A percentile compares a stretch with the other conserved stretches of the same genome.
Conservation (phyloP, 1,140 invertebrate species). For the Sminthurides bifidus region DNA sequence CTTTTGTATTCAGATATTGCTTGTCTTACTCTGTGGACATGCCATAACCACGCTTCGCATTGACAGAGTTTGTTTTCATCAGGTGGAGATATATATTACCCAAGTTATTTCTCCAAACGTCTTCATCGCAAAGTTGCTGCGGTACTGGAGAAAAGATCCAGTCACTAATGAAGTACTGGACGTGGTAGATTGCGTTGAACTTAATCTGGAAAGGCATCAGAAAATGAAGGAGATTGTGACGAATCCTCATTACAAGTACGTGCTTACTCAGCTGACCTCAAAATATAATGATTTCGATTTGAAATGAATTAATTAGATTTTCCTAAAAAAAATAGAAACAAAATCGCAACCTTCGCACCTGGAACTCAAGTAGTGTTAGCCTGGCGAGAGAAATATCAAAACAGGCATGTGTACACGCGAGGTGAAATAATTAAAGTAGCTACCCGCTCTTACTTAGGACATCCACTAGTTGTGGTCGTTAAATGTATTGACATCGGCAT, state of each 20-base stretch:
- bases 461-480: not conserved
- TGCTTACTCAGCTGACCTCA: too few relatives aligned
- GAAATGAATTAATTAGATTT: not conserved
- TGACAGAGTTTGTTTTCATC: too few relatives aligned
- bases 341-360: not conserved
- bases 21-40: too few relatives aligned
- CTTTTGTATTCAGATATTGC: too few relatives aligned
- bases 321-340: not conserved
- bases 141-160: not conserved
- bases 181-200: not conserved
- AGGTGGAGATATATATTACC: not conserved
- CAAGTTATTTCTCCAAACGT: not conserved
- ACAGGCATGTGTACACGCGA: not conserved
- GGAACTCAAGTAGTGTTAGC: constrained; percentile 1
- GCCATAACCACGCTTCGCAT: too few relatives aligned
- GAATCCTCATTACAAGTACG: too few relatives aligned
- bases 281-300: too few relatives aligned
- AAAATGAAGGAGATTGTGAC: not conserved
- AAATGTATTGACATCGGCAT: not conserved
- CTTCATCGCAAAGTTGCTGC: not conserved
- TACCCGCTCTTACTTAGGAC: not conserved
- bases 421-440: not conserved
- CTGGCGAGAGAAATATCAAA: not conserved
- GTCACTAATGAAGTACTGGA: not conserved
- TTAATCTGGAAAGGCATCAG: not conserved